phyloP scores from a whole-genome alignment of 2,113 vertebrate species.

The Halichoerus grypus region DNA sequence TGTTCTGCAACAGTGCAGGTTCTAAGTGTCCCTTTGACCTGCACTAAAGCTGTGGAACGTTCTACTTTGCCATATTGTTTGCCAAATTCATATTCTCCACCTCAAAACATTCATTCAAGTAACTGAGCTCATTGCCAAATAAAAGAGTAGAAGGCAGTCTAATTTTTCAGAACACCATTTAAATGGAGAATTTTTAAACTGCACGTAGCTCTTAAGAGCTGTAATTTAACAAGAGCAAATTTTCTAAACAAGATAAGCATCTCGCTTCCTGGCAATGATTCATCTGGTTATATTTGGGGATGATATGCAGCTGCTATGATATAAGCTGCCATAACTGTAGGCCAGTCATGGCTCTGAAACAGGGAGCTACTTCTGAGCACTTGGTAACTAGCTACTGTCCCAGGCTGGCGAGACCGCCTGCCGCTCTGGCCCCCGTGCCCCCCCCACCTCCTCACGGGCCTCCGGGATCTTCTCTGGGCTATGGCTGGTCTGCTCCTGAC shows the following conservation, averaged over 20 bases:
- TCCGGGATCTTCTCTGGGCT: background rate
- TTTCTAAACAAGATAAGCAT: conserved; percentile 73
- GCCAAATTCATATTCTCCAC: background rate
- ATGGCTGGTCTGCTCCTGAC: background rate
- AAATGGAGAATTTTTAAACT: conserved; percentile 38
- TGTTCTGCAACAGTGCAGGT: conserved; percentile 34
- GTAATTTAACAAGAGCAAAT: conserved; percentile 75
- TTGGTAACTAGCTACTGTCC: too few relatives aligned
- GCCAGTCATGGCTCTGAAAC: background rate
- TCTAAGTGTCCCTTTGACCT: conserved; percentile 11
- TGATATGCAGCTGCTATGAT: background rate
- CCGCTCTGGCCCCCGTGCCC: background rate
- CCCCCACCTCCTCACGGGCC: background rate
- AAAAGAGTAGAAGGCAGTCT: background rate
- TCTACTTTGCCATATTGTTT: background rate
- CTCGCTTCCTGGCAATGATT: conserved; percentile 76
- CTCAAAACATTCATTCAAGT: background rate
- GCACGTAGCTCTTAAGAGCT: conserved; percentile 60
- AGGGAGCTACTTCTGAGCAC: background rate
- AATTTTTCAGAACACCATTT: background rate
- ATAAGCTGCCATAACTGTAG: background rate
- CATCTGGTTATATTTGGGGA: conserved; percentile 52
- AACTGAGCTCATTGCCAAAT: background rate
- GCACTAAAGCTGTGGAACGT: background rate
- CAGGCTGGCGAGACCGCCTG: too few relatives aligned